Evolutionary conservation across 2,888 invertebrate genomes (phyloP).

Genomic region (Odontocolon sp.): DNA sequence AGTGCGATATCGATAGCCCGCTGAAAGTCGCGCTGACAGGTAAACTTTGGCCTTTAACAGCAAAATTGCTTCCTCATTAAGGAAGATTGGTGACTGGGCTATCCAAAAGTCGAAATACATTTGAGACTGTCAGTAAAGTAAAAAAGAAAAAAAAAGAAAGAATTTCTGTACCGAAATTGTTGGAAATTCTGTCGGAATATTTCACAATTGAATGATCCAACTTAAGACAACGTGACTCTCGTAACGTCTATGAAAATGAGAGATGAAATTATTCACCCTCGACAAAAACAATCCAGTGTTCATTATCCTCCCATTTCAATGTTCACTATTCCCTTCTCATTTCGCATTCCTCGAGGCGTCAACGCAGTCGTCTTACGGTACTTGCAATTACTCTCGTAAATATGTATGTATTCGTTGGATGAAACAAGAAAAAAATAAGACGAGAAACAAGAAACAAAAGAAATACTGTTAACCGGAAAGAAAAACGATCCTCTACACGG

Average conservation of each 20-base stretch:
- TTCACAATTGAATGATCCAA: too few species aligned
- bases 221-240: too few species aligned
- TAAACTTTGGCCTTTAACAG: slow-evolving; percentile 38
- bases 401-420: slow-evolving; percentile 33
- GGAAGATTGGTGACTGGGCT: slow-evolving; percentile 45
- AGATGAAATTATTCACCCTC: too few species aligned
- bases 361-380: slow-evolving; percentile 20
- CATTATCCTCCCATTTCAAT: too few species aligned
- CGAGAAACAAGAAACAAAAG: too few species aligned
- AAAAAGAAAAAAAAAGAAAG: neutral
- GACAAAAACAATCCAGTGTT: too few species aligned
- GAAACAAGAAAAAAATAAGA: neutral
- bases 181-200: slow-evolving; percentile 28
- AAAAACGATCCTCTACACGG: too few species aligned
- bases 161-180: neutral
- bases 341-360: slow-evolving; percentile 34
- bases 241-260: too few species aligned
- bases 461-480: too few species aligned
- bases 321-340: too few species aligned
- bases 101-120: slow-evolving; percentile 26
- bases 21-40: slow-evolving; percentile 1
- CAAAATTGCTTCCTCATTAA: slow-evolving; percentile 54
- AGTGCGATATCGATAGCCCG: neutral
- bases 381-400: slow-evolving; percentile 58
- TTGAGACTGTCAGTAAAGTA: slow-evolving; percentile 15